Evolutionary conservation across 2,888 invertebrate species (phyloP), one percentile per base, ranked within the genome.

Genomic region (Pseudanteris insignis): DNA sequence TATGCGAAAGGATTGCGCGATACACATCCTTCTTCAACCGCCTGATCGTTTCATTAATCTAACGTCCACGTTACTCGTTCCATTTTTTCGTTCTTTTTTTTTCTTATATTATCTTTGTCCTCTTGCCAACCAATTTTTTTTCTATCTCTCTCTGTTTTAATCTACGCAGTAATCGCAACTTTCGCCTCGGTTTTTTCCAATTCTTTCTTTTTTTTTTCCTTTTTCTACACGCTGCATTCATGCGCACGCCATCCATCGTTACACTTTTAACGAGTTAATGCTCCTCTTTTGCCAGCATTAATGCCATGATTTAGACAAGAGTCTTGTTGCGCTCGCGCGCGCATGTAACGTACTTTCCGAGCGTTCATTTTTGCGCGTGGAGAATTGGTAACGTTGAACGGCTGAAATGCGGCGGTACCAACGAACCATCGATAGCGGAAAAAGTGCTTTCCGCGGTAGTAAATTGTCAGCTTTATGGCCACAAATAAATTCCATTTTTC

Each of bases 1-100:
- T 60, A 65, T 65, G 62, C 54, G 43, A 61, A 51, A 59, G 62
- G 55, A 62, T 55, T 55, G 61, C 62, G 57, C 61, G 64, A 59
- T 62, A 57, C 55, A 28, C 36, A 65, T 63, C 63, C 60, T 63
- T 65, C 63, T 58, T 58, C 61, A 55, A 62, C 62, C 59, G 38
- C 28, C 10, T 38, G 25, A 43, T 51, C 44, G 29, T 55, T 60
- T 57, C 47, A 60, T 55, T 53, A 54, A 63, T 50, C 53, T 59
- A 58, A 26, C 43, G 47, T 55, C 46, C 51, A 46, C 36, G 24
- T 21, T 40, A 12, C 2, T 38, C 36, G 58, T 54, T 47, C 63
- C 48, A 63, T 62, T 57, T 62, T 61, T 60, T 62, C 21, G 4
- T n/a, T n/a, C n/a, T n/a, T n/a, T n/a, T n/a, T n/a, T n/a, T n/a